A percentile compares a stretch with the other conserved stretches of the same genome.
phyloP scores from a whole-genome alignment of 1,140 invertebrate species.

The Tenebrio molitor region DNA sequence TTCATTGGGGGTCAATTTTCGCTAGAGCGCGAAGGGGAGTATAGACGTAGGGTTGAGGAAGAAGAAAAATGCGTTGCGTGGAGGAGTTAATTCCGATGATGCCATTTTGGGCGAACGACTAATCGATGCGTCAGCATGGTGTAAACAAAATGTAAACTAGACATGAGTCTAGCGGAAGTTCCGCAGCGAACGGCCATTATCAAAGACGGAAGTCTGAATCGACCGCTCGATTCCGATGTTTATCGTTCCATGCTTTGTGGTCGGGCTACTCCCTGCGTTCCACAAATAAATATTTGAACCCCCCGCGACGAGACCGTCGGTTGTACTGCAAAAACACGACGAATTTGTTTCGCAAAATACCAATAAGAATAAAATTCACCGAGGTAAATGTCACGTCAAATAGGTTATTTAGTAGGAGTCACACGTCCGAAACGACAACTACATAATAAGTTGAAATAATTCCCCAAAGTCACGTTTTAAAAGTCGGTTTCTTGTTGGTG shows the following conservation, averaged over 20 bases:
- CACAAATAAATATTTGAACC: conserved; percentile 16
- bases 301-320: neutral
- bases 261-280: conserved; percentile 12
- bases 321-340: neutral
- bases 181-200: conserved; percentile 39
- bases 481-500: neutral
- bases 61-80: too few relatives aligned
- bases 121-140: conserved; percentile 16
- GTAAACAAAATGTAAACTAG: conserved; percentile 23
- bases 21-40: too few relatives aligned
- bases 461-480: conserved; percentile 28
- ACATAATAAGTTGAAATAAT: conserved; percentile 27
- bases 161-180: conserved; percentile 42
- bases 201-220: conserved; percentile 46
- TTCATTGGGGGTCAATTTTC: too few relatives aligned
- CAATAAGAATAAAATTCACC: neutral
- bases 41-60: too few relatives aligned
- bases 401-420: conserved; percentile 18
- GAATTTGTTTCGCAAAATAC: neutral
- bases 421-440: conserved; percentile 19
- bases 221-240: conserved; percentile 41
- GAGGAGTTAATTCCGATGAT: too few relatives aligned
- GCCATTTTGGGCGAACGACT: neutral
- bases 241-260: conserved; percentile 39
- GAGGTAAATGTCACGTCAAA: conserved; percentile 17